phyloP scores from a whole-genome alignment of 2,113 vertebrate species.

The Mastomys natalensis region DNA sequence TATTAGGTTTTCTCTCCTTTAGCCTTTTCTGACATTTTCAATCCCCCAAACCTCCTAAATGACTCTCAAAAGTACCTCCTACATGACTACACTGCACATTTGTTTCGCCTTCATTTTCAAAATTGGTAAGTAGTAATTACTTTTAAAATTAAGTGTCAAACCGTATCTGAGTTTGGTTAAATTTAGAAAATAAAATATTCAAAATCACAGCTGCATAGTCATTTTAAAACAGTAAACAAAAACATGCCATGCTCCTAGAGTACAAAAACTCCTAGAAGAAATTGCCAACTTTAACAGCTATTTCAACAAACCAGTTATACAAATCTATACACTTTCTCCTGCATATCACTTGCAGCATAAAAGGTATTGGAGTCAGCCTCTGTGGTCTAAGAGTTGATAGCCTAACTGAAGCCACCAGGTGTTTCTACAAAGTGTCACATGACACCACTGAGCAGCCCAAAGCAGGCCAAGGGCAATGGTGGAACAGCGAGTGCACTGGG shows the following conservation, averaged over 20 bases:
- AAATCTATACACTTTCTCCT: slow-evolving; percentile 55
- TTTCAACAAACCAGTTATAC: slow-evolving; percentile 21
- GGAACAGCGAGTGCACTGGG: not conserved
- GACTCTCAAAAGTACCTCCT: slow-evolving; percentile 39
- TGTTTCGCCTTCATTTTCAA: slow-evolving; percentile 65
- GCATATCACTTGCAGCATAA: not conserved
- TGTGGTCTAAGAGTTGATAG: slow-evolving; percentile 6
- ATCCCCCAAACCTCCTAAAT: not conserved
- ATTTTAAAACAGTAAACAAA: slow-evolving; percentile 77
- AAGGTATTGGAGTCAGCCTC: slow-evolving; percentile 8
- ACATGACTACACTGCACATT: slow-evolving; percentile 33
- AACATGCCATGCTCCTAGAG: slow-evolving; percentile 63
- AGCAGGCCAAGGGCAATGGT: not conserved
- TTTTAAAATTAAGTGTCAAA: slow-evolving; percentile 79
- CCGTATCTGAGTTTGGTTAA: slow-evolving; percentile 70
- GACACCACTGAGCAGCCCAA: not conserved
- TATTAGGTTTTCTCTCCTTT: not conserved
- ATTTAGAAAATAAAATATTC: slow-evolving; percentile 80
- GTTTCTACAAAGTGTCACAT: not conserved
- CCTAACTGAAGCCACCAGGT: not conserved
- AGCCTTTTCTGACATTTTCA: slow-evolving; percentile 33
- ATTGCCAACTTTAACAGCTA: slow-evolving; percentile 55
- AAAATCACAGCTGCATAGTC: slow-evolving; percentile 76
- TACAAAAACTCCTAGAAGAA: slow-evolving; percentile 61
- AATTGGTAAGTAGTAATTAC: slow-evolving; percentile 68